phyloP scores from a whole-genome alignment of 2,797 vertebrate genomes.

The Leontocebus nigricollis region DNA sequence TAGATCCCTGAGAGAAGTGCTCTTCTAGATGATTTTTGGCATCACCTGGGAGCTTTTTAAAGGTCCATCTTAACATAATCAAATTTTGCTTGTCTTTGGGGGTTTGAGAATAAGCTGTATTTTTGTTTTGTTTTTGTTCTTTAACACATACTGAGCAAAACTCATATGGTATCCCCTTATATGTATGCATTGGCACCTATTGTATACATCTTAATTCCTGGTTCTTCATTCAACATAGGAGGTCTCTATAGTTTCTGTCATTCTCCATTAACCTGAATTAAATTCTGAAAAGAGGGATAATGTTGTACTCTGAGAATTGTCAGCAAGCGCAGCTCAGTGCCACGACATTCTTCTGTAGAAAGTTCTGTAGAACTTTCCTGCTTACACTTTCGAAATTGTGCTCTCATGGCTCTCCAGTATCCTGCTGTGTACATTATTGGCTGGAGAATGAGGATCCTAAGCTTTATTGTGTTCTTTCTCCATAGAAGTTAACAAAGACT shows the following conservation, averaged over 20 bases:
- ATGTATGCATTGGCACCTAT: neutral
- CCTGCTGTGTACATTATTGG: accelerated
- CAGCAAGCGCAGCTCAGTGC: neutral
- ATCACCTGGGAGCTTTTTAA: neutral
- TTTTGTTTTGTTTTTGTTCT: neutral
- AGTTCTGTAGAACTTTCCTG: neutral
- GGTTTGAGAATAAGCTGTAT: neutral
- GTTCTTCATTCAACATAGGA: neutral
- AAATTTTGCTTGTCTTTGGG: neutral
- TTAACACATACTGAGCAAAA: neutral
- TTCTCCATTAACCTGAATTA: neutral
- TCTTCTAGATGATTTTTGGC: neutral
- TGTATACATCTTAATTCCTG: neutral
- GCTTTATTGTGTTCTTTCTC: neutral
- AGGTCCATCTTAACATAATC: neutral
- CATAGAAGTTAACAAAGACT: neutral
- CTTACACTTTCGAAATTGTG: neutral
- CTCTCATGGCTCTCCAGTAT: neutral
- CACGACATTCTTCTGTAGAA: neutral
- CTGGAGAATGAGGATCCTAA: neutral
- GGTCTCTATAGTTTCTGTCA: neutral
- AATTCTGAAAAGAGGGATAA: neutral
- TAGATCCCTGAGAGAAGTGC: neutral
- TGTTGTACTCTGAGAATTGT: neutral
- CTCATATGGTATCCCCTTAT: neutral